These are phyloP conservation scores for Lycophotia porphyrea DNA, from an alignment of 2,888 invertebrate genomes.

Conservation along the genomic window DNA sequence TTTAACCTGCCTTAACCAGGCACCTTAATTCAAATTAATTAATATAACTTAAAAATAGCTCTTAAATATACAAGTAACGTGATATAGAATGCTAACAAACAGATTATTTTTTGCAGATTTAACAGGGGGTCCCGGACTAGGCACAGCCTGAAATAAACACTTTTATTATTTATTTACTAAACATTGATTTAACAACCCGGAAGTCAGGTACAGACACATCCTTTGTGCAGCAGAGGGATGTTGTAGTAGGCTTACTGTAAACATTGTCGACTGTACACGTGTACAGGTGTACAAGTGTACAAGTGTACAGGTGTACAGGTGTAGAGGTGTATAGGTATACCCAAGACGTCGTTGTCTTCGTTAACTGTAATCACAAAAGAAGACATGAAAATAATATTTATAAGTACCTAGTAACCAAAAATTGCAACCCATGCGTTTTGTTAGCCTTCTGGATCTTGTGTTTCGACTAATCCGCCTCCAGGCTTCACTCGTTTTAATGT, in stretches of 20 bases:
- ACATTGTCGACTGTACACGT: not conserved
- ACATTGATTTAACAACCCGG: not conserved
- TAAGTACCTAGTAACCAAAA: not conserved
- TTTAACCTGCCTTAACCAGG: not conserved
- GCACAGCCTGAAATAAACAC: too few relatives aligned
- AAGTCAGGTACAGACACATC: not conserved
- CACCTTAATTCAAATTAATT: not conserved
- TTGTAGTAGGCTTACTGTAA: not conserved
- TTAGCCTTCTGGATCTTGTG: conserved; percentile 18
- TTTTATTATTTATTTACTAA: too few relatives aligned
- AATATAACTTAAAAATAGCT: too few relatives aligned
- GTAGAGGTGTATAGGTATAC: too few relatives aligned
- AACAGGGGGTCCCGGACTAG: not conserved
- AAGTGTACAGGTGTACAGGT: too few relatives aligned
- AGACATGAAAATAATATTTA: too few relatives aligned
- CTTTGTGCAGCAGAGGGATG: not conserved
- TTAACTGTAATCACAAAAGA: not conserved
- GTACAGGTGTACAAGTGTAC: too few relatives aligned
- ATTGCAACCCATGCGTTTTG: not conserved
- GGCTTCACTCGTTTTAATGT: conserved; percentile 31
- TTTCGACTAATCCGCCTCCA: not conserved
- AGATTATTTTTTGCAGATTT: not conserved
- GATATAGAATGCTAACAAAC: not conserved
- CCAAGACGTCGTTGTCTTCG: not conserved
- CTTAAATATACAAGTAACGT: too few relatives aligned